phyloP scores from a whole-genome alignment of 2,888 invertebrate genomes.

The Argyra leucocephala region DNA sequence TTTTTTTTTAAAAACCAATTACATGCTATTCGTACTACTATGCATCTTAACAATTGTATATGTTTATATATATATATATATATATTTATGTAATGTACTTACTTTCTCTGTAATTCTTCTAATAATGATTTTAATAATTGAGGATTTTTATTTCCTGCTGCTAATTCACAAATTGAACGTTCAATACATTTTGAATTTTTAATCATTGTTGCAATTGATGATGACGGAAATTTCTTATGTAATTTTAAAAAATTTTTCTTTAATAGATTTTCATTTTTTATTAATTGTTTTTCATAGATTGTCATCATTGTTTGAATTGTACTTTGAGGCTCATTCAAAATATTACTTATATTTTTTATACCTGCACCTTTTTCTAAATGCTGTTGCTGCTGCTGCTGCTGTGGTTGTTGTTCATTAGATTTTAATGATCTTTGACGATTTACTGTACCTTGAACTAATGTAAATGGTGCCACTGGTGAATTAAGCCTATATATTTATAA shows the following conservation, averaged over 20 bases:
- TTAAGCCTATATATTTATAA: not conserved
- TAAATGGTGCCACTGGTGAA: not conserved
- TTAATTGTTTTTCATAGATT: not conserved
- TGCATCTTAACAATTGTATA: no score
- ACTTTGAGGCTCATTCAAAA: no score
- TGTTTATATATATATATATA: not conserved
- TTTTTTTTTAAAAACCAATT: no score
- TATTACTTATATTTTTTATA: no score
- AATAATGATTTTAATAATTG: slow-evolving; percentile 2
- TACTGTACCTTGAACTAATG: not conserved
- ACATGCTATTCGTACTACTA: no score
- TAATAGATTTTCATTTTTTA: not conserved
- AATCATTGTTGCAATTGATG: not conserved
- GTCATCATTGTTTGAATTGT: no score
- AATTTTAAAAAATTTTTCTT: slow-evolving; percentile 1
- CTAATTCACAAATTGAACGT: slow-evolving; percentile 11
- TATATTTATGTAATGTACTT: not conserved
- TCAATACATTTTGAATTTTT: slow-evolving; percentile 9
- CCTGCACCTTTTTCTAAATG: not conserved
- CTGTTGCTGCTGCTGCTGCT: not conserved
- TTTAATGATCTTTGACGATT: slow-evolving; percentile 1
- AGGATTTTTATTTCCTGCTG: slow-evolving; percentile 1
- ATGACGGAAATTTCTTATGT: not conserved
- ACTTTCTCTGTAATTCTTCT: slow-evolving; percentile 10
- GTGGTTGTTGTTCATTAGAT: not conserved